Evolutionary conservation across 1,140 invertebrate species (phyloP).

Genomic region (Diorhabda sublineata): DNA sequence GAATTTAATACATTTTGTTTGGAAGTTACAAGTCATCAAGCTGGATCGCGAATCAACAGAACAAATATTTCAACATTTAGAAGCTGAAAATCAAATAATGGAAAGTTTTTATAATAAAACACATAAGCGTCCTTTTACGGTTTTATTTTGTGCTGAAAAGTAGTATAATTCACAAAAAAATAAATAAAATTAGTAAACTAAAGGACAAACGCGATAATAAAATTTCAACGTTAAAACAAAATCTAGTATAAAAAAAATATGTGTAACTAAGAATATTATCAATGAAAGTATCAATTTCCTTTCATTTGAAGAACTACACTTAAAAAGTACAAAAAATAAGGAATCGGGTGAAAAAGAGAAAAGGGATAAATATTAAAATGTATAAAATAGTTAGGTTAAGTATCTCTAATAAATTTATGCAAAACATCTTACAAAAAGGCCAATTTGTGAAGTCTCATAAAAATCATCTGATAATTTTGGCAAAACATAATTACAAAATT

Average conservation of each 20-base stretch:
- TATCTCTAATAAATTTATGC: slow-evolving; percentile 29
- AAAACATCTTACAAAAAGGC: slow-evolving; percentile 24
- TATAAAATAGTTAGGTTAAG: slow-evolving; percentile 29
- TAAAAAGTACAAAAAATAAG: slow-evolving; percentile 30
- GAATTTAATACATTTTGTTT: too few relatives aligned
- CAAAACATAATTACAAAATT: background rate
- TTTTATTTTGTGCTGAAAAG: slow-evolving; percentile 41
- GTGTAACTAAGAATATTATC: background rate
- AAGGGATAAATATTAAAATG: slow-evolving; percentile 16
- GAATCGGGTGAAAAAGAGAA: slow-evolving; percentile 13
- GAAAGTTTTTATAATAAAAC: background rate
- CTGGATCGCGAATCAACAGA: too few relatives aligned
- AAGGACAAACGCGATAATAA: slow-evolving; percentile 39
- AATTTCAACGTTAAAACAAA: slow-evolving; percentile 41
- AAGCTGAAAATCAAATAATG: too few relatives aligned
- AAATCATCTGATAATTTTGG: slow-evolving; percentile 9
- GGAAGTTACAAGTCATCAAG: too few relatives aligned
- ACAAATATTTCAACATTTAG: too few relatives aligned
- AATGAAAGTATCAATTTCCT: slow-evolving; percentile 1
- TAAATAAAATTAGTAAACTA: slow-evolving; percentile 41
- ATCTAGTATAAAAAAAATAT: slow-evolving; percentile 30
- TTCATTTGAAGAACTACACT: slow-evolving; percentile 4
- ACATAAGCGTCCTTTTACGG: background rate
- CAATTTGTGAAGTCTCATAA: background rate
- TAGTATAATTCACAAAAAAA: slow-evolving; percentile 40